These are phyloP conservation scores for Larimichthys polyactis DNA, from an alignment of 2,113 vertebrate species.

Conservation along the genomic window DNA sequence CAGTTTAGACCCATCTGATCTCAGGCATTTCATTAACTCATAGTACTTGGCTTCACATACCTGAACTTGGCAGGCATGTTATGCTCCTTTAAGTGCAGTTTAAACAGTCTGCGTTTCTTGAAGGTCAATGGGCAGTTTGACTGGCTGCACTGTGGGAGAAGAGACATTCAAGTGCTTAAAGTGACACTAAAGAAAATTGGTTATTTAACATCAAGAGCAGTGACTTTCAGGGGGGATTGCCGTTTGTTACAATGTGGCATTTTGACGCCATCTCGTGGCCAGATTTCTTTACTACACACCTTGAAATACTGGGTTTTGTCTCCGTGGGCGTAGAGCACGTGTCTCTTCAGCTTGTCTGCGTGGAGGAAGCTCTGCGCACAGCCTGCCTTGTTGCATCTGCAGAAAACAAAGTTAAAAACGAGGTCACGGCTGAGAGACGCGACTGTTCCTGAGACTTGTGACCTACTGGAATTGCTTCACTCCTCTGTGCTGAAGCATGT, in stretches of 20 bases:
- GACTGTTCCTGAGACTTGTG: accelerated
- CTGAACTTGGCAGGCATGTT: constrained; percentile 58
- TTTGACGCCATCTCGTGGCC: constrained; percentile 61
- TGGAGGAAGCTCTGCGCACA: constrained; percentile 72
- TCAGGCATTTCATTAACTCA: background rate
- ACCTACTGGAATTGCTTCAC: constrained; percentile 73
- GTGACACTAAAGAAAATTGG: background rate
- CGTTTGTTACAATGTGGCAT: accelerated
- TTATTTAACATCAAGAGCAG: background rate
- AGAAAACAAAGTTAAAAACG: background rate
- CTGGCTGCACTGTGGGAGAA: constrained; percentile 71
- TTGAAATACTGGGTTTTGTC: constrained; percentile 75
- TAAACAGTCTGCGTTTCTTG: constrained; percentile 78
- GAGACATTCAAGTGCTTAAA: background rate
- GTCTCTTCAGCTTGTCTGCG: constrained; percentile 69
- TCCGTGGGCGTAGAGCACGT: constrained; percentile 71
- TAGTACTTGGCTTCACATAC: constrained; percentile 61
- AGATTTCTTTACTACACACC: constrained; percentile 51
- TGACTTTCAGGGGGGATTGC: too few relatives aligned
- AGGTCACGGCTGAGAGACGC: background rate
- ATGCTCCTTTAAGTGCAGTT: constrained; percentile 77
- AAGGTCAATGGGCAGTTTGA: constrained; percentile 78
- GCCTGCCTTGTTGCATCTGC: constrained; percentile 72
- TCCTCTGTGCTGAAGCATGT: constrained; percentile 74
- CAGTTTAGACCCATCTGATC: background rate